Evolutionary conservation across 2,797 vertebrate genomes (phyloP).

Genomic region (Smutsia temminckii): DNA sequence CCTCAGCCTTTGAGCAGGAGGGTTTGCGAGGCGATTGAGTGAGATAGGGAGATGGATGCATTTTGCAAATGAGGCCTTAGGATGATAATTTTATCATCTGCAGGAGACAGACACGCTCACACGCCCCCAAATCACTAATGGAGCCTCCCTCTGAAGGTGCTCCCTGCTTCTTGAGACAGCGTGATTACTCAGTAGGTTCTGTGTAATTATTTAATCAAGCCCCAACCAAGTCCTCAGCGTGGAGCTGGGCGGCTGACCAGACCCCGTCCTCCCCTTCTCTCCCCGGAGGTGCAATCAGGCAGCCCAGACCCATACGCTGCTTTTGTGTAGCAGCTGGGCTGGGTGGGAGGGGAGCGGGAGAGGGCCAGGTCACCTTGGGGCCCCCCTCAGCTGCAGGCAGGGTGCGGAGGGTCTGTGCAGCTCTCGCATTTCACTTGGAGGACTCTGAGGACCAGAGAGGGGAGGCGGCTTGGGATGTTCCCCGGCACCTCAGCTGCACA

Average conservation of each 20-base stretch:
- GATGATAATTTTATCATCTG: constrained; percentile 42
- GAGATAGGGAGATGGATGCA: neutral
- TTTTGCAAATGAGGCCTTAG: constrained; percentile 44
- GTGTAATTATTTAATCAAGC: constrained; percentile 84
- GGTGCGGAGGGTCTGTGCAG: neutral
- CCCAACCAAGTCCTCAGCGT: constrained; percentile 18
- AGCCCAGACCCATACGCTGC: neutral
- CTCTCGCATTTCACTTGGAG: neutral
- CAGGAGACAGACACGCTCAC: constrained; percentile 38
- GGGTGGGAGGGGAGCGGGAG: too few relatives aligned
- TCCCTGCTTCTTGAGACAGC: constrained; percentile 78
- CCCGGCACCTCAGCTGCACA: neutral
- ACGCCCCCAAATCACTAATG: constrained; percentile 59
- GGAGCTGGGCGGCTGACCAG: constrained; percentile 80
- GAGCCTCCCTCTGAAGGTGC: constrained; percentile 56
- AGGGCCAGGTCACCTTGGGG: constrained; percentile 74
- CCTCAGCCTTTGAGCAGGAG: neutral
- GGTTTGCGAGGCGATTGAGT: neutral
- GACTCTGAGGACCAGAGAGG: neutral
- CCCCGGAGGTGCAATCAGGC: constrained; percentile 57
- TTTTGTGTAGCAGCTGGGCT: neutral
- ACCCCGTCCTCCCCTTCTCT: constrained; percentile 8
- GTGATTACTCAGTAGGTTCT: constrained; percentile 72
- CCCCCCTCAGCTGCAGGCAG: neutral
- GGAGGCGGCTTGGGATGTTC: neutral